phyloP scores from a whole-genome alignment of 1,140 invertebrate genomes.

The Teleogryllus occipitalis region DNA sequence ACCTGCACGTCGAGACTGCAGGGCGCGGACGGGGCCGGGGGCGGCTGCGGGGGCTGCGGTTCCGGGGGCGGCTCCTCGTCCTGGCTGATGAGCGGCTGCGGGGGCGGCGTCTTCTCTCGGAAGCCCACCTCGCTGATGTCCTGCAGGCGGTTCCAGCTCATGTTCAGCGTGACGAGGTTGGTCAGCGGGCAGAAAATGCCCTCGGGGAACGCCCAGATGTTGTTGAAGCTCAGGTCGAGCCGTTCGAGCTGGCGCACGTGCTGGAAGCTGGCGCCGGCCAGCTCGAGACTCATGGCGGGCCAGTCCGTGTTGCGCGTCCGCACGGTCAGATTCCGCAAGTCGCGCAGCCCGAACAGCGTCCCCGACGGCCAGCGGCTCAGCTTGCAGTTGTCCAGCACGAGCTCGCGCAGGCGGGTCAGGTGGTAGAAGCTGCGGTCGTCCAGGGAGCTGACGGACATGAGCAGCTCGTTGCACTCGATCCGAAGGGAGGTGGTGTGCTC shows the following conservation, averaged over 20 bases:
- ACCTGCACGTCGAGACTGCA: slow-evolving; percentile 73
- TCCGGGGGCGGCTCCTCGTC: slow-evolving; percentile 28
- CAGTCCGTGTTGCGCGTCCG: slow-evolving; percentile 70
- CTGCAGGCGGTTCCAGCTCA: slow-evolving; percentile 76
- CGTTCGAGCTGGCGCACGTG: slow-evolving; percentile 64
- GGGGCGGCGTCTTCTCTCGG: slow-evolving; percentile 40
- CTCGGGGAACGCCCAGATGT: slow-evolving; percentile 79
- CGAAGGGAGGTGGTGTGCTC: slow-evolving; percentile 72
- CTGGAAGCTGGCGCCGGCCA: slow-evolving; percentile 62
- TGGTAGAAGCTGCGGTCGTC: slow-evolving; percentile 71
- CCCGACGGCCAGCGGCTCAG: slow-evolving; percentile 64
- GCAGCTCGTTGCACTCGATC: slow-evolving; percentile 66
- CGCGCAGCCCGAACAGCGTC: slow-evolving; percentile 60
- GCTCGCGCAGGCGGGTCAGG: slow-evolving; percentile 62
- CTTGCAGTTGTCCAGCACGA: slow-evolving; percentile 78
- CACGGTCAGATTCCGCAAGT: slow-evolving; percentile 72
- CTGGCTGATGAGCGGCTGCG: slow-evolving; percentile 31
- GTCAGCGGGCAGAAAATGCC: slow-evolving; percentile 73
- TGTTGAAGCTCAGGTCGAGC: slow-evolving; percentile 78
- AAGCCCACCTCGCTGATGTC: slow-evolving; percentile 76
- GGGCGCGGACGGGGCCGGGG: slow-evolving; percentile 34
- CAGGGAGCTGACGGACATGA: slow-evolving; percentile 60
- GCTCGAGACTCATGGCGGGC: slow-evolving; percentile 66
- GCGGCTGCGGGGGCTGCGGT: slow-evolving; percentile 13
- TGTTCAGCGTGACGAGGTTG: slow-evolving; percentile 66